Conservation (phyloP, 2,113 vertebrate species). For the Cromileptes altivelis region DNA sequence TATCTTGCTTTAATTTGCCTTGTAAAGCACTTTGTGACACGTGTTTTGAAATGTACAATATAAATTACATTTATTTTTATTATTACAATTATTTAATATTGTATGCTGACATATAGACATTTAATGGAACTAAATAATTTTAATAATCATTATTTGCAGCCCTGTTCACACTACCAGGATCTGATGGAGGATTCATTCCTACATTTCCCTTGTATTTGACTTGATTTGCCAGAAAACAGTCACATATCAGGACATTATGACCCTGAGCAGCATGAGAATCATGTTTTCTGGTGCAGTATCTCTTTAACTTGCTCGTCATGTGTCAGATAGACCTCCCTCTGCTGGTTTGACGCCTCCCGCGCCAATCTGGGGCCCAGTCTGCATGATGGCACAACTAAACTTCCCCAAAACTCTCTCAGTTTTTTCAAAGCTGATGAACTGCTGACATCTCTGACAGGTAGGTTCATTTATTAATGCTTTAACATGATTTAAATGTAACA, state of each 20-base stretch:
- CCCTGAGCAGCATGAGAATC: background rate
- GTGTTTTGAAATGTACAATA: too few relatives aligned
- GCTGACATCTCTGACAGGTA: slow-evolving; percentile 33
- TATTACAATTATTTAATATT: too few relatives aligned
- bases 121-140: background rate
- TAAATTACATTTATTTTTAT: too few relatives aligned
- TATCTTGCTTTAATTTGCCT: too few relatives aligned
- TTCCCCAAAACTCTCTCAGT: slow-evolving; percentile 1
- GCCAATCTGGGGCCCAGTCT: background rate
- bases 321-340: slow-evolving; percentile 1
- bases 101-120: too few relatives aligned
- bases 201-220: background rate
- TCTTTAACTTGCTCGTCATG: slow-evolving; percentile 16
- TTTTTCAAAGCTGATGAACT: background rate
- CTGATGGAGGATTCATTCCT: background rate
- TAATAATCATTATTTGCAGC: background rate
- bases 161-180: background rate
- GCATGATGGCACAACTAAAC: background rate
- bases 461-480: background rate
- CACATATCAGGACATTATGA: too few relatives aligned
- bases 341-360: slow-evolving; percentile 16
- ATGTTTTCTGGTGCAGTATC: background rate
- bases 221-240: too few relatives aligned
- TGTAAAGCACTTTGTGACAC: too few relatives aligned
- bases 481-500: background rate